These are phyloP conservation scores for Apodemia mormo DNA, from an alignment of 2,888 invertebrate species.

Conservation along the genomic window DNA sequence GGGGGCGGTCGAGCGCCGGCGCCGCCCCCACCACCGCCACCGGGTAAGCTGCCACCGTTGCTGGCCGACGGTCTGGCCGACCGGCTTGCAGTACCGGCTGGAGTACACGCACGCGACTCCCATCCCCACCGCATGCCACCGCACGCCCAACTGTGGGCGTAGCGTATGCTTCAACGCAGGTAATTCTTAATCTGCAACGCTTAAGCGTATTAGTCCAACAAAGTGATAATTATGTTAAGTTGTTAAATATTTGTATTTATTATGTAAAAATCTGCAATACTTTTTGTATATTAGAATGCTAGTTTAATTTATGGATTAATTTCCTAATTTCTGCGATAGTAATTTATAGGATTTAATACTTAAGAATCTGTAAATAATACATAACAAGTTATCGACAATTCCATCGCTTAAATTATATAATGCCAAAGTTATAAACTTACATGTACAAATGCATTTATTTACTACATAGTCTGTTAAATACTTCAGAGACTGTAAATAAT, in stretches of 20 bases:
- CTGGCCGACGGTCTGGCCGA: conserved; percentile 70
- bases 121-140: conserved; percentile 82
- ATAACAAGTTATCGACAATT: conserved; percentile 34
- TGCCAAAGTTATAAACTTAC: conserved; percentile 77
- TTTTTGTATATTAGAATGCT: conserved; percentile 56
- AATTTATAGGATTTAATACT: conserved; percentile 50
- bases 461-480: conserved; percentile 56
- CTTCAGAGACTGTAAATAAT: conserved; percentile 68
- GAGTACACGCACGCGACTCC: conserved; percentile 67
- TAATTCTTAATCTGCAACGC: conserved; percentile 76
- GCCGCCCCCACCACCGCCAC: conserved; percentile 83
- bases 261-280: conserved; percentile 51
- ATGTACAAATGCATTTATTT: conserved; percentile 69
- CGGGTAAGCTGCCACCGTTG: conserved; percentile 84
- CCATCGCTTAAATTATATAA: conserved; percentile 62
- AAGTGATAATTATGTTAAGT: conserved; percentile 76
- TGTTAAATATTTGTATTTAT: conserved; percentile 60
- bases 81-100: conserved; percentile 54
- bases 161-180: conserved; percentile 87
- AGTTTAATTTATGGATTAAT: conserved; percentile 62
- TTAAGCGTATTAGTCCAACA: conserved; percentile 80
- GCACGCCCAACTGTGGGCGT: conserved; percentile 90
- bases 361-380: conserved; percentile 20
- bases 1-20: conserved; percentile 81
- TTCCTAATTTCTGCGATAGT: conserved; percentile 78